Evolutionary conservation across 2,797 vertebrate species (phyloP).

Genomic region (Echeneis naucrates): DNA sequence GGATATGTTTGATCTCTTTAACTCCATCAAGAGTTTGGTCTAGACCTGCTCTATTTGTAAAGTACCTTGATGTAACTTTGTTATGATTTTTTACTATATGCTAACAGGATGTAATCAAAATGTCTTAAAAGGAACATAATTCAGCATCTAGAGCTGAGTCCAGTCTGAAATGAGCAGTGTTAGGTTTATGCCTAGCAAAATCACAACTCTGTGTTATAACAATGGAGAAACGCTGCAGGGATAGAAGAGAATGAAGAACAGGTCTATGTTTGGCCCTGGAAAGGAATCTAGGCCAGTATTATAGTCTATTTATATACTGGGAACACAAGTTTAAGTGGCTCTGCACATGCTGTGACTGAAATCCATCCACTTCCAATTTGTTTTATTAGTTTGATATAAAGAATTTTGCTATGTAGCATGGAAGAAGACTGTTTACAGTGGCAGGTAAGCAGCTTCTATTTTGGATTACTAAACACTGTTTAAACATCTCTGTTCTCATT

Average conservation of each 20-base stretch:
- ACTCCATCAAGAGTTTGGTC: no score
- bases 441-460: not conserved
- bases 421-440: not conserved
- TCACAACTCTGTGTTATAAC: slow-evolving; percentile 1
- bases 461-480: not conserved
- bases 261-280: slow-evolving; percentile 10
- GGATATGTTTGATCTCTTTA: no score
- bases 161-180: not conserved
- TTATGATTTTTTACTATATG: no score
- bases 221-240: slow-evolving; percentile 2
- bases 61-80: no score
- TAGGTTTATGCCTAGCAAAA: not conserved
- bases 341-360: not conserved
- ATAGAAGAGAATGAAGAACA: not conserved
- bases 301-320: slow-evolving; percentile 39
- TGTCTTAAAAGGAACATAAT: no score
- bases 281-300: slow-evolving; percentile 57
- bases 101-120: no score
- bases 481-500: not conserved
- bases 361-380: not conserved
- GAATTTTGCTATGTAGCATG: not conserved
- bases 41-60: no score
- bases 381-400: not conserved
- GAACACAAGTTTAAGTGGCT: slow-evolving; percentile 19
- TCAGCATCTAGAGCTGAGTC: not conserved